Evolutionary conservation across 2,888 invertebrate species (phyloP), one percentile per base, ranked within the genome.

Genomic region (Danaus chrysippus): DNA sequence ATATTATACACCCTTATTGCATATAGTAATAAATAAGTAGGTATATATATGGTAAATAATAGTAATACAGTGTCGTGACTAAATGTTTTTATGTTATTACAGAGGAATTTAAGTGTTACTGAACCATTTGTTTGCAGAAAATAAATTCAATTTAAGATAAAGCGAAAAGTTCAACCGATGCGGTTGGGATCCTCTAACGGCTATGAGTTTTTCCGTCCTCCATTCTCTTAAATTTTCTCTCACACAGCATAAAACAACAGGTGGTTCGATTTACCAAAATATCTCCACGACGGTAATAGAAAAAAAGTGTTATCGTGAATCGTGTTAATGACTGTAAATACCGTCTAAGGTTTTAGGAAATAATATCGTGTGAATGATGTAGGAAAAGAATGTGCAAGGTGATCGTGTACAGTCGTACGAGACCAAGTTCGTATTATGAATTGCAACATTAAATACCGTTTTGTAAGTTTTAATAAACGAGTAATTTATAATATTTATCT

Each of bases 111-210:
- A 8, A 34, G 23, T 34, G 23, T 34, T 34, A 34, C 23, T 34
- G 23, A 34, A 8, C 2, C 23, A 34, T 34, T 34, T 34, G 23
- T 34, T 34, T 34, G 23, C 23, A 6, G 23, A 69, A 65, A 54
- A 54, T 34, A 34, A 34, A 56, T 17, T 42, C 12, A 15, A 19
- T n/a, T 42, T 13, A 43, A 64, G 79, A 81, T 79, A 78, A 81
- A 76, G 75, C 83, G 84, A 81, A 78, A 78, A 75, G 69, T 87
- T 86, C 86, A 88, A 88, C 87, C 87, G 85, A 81, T 81, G 72
- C 76, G 77, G 79, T 82, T 80, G 84, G 77, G 77, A 73, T 76
- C 63, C 23, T 46, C 53, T 55, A 61, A 68, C 66, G 70, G 66
- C 66, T 66, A 62, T 66, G 63, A 69, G 63, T 64, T 73, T 76